A percentile compares a stretch with the other conserved stretches of the same genome.
These are phyloP conservation scores for Scotopteryx bipunctaria DNA, from an alignment of 2,888 invertebrate genomes.

Conservation along the genomic window DNA sequence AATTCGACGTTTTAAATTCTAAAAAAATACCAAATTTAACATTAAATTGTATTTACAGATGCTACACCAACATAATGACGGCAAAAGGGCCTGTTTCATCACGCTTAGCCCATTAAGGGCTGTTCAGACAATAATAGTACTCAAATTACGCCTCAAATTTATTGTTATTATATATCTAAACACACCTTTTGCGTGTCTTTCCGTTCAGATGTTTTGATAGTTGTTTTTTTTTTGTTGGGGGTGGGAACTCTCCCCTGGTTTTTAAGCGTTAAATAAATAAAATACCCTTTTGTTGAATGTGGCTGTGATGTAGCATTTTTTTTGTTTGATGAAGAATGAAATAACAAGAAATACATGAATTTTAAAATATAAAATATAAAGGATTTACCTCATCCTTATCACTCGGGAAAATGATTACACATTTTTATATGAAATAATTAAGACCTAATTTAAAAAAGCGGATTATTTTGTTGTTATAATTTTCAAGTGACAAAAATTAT, in stretches of 20 bases:
- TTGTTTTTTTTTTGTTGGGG: constrained; percentile 18
- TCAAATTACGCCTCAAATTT: constrained; percentile 68
- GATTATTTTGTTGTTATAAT: too few species aligned
- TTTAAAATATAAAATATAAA: too few species aligned
- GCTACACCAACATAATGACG: constrained; percentile 42
- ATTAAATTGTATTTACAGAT: constrained; percentile 42
- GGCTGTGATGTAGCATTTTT: too few species aligned
- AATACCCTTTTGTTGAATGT: too few species aligned
- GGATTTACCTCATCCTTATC: too few species aligned
- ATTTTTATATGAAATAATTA: too few species aligned
- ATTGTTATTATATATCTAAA: constrained; percentile 64
- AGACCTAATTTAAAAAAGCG: too few species aligned
- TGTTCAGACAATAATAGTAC: constrained; percentile 62
- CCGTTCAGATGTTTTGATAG: constrained; percentile 39
- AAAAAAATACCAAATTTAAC: constrained; percentile 27
- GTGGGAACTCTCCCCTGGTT: background rate
- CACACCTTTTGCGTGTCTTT: constrained; percentile 60
- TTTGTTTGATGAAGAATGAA: too few species aligned
- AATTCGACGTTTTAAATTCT: constrained; percentile 27
- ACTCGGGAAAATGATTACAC: too few species aligned
- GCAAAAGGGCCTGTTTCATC: constrained; percentile 58
- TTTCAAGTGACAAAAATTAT: too few species aligned
- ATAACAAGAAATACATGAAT: too few species aligned
- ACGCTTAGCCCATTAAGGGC: constrained; percentile 66
- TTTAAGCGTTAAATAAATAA: background rate